Evolutionary conservation across 2,113 vertebrate species (phyloP).

Genomic region (Larimichthys crocea): DNA sequence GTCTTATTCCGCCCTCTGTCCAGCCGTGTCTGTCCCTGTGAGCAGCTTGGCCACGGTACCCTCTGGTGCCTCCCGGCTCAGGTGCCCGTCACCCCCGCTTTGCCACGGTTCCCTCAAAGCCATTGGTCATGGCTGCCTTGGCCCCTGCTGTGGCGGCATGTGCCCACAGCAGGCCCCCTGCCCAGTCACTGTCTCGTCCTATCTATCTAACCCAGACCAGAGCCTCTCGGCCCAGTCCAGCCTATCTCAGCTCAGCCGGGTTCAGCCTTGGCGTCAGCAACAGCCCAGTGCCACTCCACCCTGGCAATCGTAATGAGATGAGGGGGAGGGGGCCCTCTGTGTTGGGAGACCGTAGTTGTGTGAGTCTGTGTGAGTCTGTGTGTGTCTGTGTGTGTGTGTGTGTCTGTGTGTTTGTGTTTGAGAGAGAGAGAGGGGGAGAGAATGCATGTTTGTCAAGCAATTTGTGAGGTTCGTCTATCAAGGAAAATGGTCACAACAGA

Average conservation of each 20-base stretch:
- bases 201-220: slow-evolving; percentile 86
- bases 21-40: slow-evolving; percentile 43
- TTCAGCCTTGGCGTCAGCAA: slow-evolving; percentile 82
- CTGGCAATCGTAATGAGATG: slow-evolving; percentile 88
- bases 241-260: slow-evolving; percentile 83
- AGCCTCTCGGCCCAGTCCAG: slow-evolving; percentile 77
- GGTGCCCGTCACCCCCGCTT: slow-evolving; percentile 91
- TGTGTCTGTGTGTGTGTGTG: too few species aligned
- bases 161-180: slow-evolving; percentile 90
- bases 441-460: slow-evolving; percentile 78
- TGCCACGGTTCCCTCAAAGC: slow-evolving; percentile 90
- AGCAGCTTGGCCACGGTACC: slow-evolving; percentile 57
- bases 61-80: slow-evolving; percentile 87
- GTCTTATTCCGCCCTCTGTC: slow-evolving; percentile 41
- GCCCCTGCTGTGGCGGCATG: slow-evolving; percentile 95
- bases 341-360: slow-evolving; percentile 13
- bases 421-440: slow-evolving; percentile 6
- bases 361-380: too few species aligned
- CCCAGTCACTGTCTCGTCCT: slow-evolving; percentile 84
- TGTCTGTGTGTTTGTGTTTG: too few species aligned
- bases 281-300: slow-evolving; percentile 86
- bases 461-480: slow-evolving; percentile 87
- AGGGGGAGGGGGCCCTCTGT: slow-evolving; percentile 69
- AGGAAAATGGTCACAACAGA: slow-evolving; percentile 70
- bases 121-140: slow-evolving; percentile 93